Percentiles rank a stretch among this genome's conserved stretches.
Conservation (phyloP, 2,113 vertebrate genomes). For the Pelmatolapia mariae region DNA sequence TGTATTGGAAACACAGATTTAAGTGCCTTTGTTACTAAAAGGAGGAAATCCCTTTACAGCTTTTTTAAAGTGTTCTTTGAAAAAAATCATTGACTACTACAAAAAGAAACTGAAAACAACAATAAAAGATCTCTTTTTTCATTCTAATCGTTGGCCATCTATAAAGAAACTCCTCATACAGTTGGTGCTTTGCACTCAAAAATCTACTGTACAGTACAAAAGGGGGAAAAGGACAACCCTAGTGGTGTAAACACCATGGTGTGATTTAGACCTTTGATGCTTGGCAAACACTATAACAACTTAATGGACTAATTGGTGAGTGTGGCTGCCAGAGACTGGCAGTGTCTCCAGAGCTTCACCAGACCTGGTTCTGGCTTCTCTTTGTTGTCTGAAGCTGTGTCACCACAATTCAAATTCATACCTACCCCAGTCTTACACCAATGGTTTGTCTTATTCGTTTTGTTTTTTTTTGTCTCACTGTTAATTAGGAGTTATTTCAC, state of each 20-base stretch:
- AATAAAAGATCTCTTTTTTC: not conserved
- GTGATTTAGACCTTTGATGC: slow-evolving; percentile 16
- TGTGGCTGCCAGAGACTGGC: not conserved
- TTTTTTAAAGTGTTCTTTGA: no score
- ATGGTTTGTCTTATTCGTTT: not conserved
- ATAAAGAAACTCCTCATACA: not conserved
- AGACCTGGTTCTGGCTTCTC: not conserved
- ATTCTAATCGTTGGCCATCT: not conserved
- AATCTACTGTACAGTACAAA: not conserved
- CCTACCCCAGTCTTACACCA: not conserved
- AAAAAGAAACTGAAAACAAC: not conserved
- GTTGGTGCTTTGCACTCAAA: not conserved
- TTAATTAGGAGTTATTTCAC: slow-evolving; percentile 31
- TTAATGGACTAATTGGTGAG: slow-evolving; percentile 2
- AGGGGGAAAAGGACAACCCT: not conserved
- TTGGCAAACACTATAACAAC: not conserved
- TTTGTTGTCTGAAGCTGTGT: not conserved
- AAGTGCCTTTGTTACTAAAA: not conserved
- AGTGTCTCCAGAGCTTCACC: not conserved
- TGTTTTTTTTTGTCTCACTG: not conserved
- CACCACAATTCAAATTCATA: not conserved
- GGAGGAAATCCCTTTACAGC: not conserved
- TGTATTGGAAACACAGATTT: not conserved
- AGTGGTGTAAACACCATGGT: not conserved
- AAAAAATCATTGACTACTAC: not conserved